Evolutionary conservation across 1,140 invertebrate species (phyloP), one percentile per base, ranked within the genome.

Genomic region (Drosophila rhopaloa): DNA sequence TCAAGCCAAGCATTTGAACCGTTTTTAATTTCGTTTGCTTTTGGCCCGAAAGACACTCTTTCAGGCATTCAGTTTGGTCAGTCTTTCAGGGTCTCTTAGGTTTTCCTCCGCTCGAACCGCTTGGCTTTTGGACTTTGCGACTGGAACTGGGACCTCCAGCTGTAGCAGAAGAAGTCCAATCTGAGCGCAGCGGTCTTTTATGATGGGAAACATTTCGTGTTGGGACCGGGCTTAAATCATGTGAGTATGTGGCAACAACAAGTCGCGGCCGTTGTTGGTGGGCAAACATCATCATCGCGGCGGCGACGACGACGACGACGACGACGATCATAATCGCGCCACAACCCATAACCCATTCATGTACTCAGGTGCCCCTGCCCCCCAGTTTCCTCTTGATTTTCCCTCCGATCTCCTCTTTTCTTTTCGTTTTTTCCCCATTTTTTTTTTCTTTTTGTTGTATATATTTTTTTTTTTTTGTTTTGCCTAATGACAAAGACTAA

Each of bases 401-500:
- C 37, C 53, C 50, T 11, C 16, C 24, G 9, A 24, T 50, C 32
- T 6, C n/a, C 27, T n/a, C 3, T 11, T 43, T 27, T 41, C 60
- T 38, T 46, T 40, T 46, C 35, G 32, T 48, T 32, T 47, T 41
- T 55, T 46, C 68, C 37, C 5, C 10, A 24, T 13, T 27, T 24
- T 16, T 24, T 16, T 16, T 50, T 48, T 68, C 24, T 44, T 51
- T 57, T 56, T 58, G 71, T 65, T 46, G 41, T 66, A 62, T 75
- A 24, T 24, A 24, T 59, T 58, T 74, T 71, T 73, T 16, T 16
- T 16, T 71, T 82, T 91, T 91, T 90, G 76, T 79, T 85, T 84
- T 84, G 76, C 84, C 84, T 91, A 91, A 91, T 91, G 81, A 91
- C 90, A 91, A 91, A 91, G 78, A 89, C 90, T 83, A 91, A 91